These are phyloP conservation scores for Ferrisia virgata DNA, from an alignment of 2,888 invertebrate genomes.

Conservation along the genomic window DNA sequence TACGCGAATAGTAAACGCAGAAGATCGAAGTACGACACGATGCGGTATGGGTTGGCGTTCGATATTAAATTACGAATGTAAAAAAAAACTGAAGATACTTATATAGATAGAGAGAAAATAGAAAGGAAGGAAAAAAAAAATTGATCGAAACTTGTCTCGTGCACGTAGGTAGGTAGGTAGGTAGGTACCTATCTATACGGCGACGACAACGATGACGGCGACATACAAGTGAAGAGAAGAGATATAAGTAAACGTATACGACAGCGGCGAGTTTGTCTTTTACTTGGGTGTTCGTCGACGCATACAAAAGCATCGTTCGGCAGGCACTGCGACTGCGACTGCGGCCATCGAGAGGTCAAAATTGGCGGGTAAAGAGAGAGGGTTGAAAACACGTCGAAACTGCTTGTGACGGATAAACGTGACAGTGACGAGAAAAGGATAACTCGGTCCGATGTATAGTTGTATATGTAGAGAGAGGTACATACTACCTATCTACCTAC, in stretches of 20 bases:
- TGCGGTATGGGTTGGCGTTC: background rate
- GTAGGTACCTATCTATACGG: too few relatives aligned
- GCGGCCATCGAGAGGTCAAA: too few relatives aligned
- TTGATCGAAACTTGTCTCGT: conserved; percentile 11
- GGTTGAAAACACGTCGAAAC: conserved; percentile 30
- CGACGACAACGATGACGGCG: background rate
- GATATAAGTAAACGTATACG: too few relatives aligned
- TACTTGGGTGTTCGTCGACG: background rate
- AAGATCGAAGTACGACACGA: background rate
- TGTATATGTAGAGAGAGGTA: too few relatives aligned
- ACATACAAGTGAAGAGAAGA: background rate
- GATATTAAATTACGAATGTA: conserved; percentile 6
- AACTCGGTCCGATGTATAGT: background rate
- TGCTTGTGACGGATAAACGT: conserved; percentile 44
- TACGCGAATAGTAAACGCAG: background rate
- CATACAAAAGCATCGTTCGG: background rate
- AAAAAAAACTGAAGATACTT: background rate
- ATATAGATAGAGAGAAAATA: too few relatives aligned
- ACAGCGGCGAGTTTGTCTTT: background rate
- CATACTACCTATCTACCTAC: background rate
- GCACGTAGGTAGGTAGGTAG: background rate
- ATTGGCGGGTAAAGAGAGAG: background rate
- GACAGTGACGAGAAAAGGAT: conserved; percentile 40
- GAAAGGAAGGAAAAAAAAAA: background rate
- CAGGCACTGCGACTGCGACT: background rate